Evolutionary conservation across 2,797 vertebrate genomes (phyloP).

Genomic region (Ceyx erithaca): DNA sequence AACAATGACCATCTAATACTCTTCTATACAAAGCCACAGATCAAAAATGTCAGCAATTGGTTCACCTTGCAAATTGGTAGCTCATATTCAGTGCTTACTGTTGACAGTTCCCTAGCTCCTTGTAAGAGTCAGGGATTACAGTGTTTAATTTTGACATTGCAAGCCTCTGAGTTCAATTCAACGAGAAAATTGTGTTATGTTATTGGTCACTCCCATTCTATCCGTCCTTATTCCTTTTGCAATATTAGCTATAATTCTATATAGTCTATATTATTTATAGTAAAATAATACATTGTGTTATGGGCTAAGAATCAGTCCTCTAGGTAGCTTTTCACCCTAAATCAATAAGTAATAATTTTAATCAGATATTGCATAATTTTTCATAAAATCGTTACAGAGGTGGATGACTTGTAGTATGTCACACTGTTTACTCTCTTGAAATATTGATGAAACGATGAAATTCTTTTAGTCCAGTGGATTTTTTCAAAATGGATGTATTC

Average conservation of each 20-base stretch:
- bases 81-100: neutral
- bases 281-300: neutral
- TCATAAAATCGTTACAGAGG: neutral
- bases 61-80: neutral
- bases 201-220: no score
- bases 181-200: neutral
- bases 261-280: neutral
- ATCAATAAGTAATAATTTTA: conserved; percentile 19
- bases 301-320: neutral
- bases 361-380: conserved; percentile 13
- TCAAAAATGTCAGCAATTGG: neutral
- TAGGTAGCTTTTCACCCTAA: neutral
- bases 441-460: conserved; percentile 23
- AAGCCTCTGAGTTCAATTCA: neutral
- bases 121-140: neutral
- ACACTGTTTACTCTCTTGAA: conserved; percentile 15
- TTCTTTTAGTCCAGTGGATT: neutral
- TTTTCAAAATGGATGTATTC: conserved; percentile 6
- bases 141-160: neutral
- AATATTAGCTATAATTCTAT: neutral
- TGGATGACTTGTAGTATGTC: neutral
- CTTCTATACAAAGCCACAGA: neutral
- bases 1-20: neutral
- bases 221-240: neutral
- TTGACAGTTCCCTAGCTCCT: neutral